phyloP scores from a whole-genome alignment of 92 coral and sea anemone genomes.

The Pocillopora meandrina region DNA sequence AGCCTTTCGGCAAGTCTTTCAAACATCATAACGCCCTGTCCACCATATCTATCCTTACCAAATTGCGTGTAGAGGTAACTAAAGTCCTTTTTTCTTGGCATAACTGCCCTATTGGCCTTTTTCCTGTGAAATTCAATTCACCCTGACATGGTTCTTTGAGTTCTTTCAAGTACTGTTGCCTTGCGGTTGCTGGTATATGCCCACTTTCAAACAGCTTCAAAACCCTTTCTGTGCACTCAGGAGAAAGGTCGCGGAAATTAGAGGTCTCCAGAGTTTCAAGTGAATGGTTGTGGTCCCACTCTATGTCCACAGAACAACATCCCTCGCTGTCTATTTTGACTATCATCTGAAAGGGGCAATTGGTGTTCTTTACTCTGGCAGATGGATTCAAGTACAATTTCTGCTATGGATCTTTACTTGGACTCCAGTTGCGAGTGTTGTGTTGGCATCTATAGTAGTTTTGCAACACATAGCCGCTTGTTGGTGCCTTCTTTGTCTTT shows the following conservation, averaged over 20 bases:
- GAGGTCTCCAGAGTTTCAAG: slow-evolving; percentile 57
- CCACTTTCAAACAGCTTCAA: too few species aligned
- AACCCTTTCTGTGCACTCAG: background rate
- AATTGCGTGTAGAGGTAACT: slow-evolving; percentile 50
- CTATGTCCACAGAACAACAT: slow-evolving; percentile 57
- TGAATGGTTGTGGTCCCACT: slow-evolving; percentile 79
- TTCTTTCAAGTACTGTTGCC: slow-evolving; percentile 53
- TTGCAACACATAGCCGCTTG: slow-evolving; percentile 30
- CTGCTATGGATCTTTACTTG: too few species aligned
- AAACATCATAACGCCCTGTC: too few species aligned
- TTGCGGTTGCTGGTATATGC: slow-evolving; percentile 47
- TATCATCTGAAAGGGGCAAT: background rate
- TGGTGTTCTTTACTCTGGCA: too few species aligned
- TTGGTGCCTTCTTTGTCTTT: slow-evolving; percentile 38
- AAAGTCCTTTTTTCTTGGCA: slow-evolving; percentile 65
- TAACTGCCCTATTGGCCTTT: slow-evolving; percentile 61
- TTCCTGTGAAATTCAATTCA: slow-evolving; percentile 53
- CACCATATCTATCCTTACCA: too few species aligned
- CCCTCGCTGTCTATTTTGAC: slow-evolving; percentile 55
- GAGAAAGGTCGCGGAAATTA: slow-evolving; percentile 25
- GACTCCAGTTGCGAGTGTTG: background rate
- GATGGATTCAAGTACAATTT: too few species aligned
- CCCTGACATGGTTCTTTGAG: slow-evolving; percentile 46
- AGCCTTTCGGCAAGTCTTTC: too few species aligned
- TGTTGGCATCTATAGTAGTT: slow-evolving; percentile 16